Conservation (phyloP, 2,797 vertebrate genomes). For the Sciaenops ocellatus region DNA sequence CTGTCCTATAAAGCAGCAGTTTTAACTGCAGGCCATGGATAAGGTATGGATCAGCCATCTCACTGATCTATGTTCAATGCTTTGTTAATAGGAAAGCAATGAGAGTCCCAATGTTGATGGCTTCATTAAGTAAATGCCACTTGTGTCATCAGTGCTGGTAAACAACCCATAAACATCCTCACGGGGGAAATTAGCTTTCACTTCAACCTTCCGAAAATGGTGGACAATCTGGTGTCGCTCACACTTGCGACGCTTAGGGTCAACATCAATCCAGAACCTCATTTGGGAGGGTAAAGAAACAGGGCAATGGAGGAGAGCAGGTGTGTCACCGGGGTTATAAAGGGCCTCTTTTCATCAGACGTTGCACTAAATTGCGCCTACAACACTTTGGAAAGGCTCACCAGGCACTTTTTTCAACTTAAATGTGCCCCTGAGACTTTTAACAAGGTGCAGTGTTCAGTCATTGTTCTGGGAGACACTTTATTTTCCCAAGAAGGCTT, state of each 20-base stretch:
- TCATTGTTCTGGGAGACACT: background rate
- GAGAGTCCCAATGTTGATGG: constrained; percentile 68
- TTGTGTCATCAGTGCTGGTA: constrained; percentile 66
- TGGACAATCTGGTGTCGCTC: constrained; percentile 20
- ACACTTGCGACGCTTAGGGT: constrained; percentile 42
- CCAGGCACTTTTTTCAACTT: constrained; percentile 4
- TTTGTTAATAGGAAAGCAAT: constrained; percentile 75
- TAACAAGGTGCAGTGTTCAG: constrained; percentile 3
- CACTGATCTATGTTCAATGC: constrained; percentile 68
- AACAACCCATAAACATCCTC: constrained; percentile 77
- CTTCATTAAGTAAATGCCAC: constrained; percentile 83
- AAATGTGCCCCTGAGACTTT: constrained; percentile 11
- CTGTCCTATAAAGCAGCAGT: constrained; percentile 49
- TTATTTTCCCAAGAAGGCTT: constrained; percentile 10
- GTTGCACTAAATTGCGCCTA: constrained; percentile 50
- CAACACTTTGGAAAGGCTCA: constrained; percentile 26
- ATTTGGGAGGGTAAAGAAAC: constrained; percentile 33
- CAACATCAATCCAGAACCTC: constrained; percentile 55
- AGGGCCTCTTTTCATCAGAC: constrained; percentile 50
- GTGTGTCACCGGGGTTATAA: constrained; percentile 45
- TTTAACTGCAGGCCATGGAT: constrained; percentile 62
- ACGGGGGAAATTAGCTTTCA: constrained; percentile 64
- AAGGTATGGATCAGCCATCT: constrained; percentile 64
- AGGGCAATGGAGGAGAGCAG: constrained; percentile 16
- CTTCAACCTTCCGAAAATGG: constrained; percentile 34